Conservation (phyloP, 1,140 invertebrate genomes). For the Anastrepha obliqua region DNA sequence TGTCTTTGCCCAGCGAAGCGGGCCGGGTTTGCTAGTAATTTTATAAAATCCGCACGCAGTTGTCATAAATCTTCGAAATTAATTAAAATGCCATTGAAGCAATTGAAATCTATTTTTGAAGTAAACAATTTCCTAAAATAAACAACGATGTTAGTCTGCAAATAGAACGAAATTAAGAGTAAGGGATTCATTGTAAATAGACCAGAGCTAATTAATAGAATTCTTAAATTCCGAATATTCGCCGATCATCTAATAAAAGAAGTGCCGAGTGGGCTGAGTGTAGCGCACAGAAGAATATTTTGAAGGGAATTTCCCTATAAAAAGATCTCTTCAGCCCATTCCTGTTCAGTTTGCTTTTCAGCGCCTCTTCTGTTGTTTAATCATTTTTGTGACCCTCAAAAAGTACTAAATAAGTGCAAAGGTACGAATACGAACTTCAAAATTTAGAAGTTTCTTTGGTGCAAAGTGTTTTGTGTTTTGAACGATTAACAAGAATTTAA, state of each 20-base stretch:
- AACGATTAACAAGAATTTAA: not conserved
- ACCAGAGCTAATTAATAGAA: too few relatives aligned
- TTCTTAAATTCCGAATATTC: too few relatives aligned
- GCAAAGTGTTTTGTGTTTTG: not conserved
- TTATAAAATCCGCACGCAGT: not conserved
- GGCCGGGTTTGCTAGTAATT: too few relatives aligned
- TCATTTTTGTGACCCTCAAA: not conserved
- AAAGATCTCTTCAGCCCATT: conserved; percentile 19
- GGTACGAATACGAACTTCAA: not conserved
- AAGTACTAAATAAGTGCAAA: not conserved
- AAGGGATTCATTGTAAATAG: too few relatives aligned
- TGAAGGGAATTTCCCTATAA: conserved; percentile 25
- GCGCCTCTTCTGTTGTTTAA: not conserved
- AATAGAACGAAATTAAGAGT: too few relatives aligned
- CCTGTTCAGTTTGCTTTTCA: not conserved
- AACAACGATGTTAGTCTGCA: too few relatives aligned
- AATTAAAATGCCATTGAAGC: too few relatives aligned
- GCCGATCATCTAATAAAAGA: too few relatives aligned
- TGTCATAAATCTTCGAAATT: too few relatives aligned
- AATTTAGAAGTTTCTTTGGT: not conserved
- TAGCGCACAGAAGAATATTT: conserved; percentile 13
- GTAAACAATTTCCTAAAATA: too few relatives aligned
- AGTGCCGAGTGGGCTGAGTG: not conserved
- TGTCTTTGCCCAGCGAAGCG: too few relatives aligned
- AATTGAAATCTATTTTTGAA: too few relatives aligned